A percentile compares a stretch with the other conserved stretches of the same genome.
Evolutionary conservation across 2,113 vertebrate species (phyloP).

Genomic region (Aptenodytes forsteri): DNA sequence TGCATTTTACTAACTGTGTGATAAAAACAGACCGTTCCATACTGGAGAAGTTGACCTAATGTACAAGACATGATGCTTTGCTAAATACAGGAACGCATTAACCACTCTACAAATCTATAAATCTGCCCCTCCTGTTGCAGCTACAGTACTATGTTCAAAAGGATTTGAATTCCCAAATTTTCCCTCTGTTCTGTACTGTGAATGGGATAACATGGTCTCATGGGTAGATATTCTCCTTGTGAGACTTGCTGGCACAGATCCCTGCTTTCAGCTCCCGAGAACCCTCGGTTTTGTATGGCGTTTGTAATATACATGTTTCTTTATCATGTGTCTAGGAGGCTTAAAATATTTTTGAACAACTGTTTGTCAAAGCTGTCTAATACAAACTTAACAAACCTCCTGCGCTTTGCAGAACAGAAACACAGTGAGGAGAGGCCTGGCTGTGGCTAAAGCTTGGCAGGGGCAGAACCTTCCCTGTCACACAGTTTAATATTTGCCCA

Average conservation of each 20-base stretch:
- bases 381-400: constrained; percentile 43
- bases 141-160: constrained; percentile 55
- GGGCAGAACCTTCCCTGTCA: constrained; percentile 18
- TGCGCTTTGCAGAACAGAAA: constrained; percentile 46
- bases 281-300: constrained; percentile 23
- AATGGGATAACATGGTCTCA: constrained; percentile 60
- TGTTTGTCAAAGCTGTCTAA: constrained; percentile 51
- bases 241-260: constrained; percentile 52
- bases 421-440: neutral
- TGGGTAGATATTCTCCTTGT: constrained; percentile 53
- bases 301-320: constrained; percentile 65
- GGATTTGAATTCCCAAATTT: constrained; percentile 51
- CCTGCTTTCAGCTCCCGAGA: constrained; percentile 53
- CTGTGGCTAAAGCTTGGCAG: constrained; percentile 36
- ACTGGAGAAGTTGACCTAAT: neutral
- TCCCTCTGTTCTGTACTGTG: constrained; percentile 53
- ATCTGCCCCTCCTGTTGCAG: constrained; percentile 12
- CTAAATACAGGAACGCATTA: neutral
- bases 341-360: constrained; percentile 54
- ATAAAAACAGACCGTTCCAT: neutral
- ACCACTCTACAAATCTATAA: constrained; percentile 44
- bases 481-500: neutral
- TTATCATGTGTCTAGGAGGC: constrained; percentile 43
- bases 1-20: neutral
- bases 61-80: neutral